Evolutionary conservation across 2,888 invertebrate genomes (phyloP).

Genomic region (Leptura quadrifasciata): DNA sequence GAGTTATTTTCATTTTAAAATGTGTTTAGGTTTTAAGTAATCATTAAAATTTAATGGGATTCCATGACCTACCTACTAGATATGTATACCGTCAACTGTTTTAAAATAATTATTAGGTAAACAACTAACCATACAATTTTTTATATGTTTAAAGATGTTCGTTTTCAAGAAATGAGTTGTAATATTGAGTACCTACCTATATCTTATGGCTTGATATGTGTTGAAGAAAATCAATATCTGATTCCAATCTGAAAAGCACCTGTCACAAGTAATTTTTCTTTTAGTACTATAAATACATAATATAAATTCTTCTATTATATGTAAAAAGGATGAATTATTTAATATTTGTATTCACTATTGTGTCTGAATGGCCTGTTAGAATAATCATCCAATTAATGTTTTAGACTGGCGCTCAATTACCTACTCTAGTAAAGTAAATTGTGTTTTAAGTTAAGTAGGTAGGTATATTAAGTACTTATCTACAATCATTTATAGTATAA

Average conservation of each 20-base stretch:
- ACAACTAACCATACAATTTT: not conserved
- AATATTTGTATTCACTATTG: constrained; percentile 10
- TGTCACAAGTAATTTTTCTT: not conserved
- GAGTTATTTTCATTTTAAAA: not conserved
- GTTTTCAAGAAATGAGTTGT: not conserved
- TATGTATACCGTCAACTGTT: not conserved
- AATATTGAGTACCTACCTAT: no score
- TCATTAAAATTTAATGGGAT: constrained; percentile 14
- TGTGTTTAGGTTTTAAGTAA: not conserved
- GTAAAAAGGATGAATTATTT: constrained; percentile 19
- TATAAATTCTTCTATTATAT: not conserved
- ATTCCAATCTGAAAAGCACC: not conserved
- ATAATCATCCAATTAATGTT: constrained; percentile 35
- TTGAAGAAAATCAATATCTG: constrained; percentile 12
- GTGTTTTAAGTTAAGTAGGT: not conserved
- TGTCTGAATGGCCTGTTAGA: constrained; percentile 30
- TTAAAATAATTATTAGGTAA: not conserved
- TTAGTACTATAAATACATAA: not conserved
- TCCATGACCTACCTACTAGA: constrained; percentile 27
- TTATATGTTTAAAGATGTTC: not conserved
- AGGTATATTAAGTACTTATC: constrained; percentile 14
- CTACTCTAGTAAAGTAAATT: not conserved
- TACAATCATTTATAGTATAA: not conserved
- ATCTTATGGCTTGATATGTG: not conserved
- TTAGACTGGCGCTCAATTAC: constrained; percentile 3